Base-by-base conservation (phyloP, 2,797 vertebrate genomes). In the Ptychobarbus kaznakovi region DNA sequence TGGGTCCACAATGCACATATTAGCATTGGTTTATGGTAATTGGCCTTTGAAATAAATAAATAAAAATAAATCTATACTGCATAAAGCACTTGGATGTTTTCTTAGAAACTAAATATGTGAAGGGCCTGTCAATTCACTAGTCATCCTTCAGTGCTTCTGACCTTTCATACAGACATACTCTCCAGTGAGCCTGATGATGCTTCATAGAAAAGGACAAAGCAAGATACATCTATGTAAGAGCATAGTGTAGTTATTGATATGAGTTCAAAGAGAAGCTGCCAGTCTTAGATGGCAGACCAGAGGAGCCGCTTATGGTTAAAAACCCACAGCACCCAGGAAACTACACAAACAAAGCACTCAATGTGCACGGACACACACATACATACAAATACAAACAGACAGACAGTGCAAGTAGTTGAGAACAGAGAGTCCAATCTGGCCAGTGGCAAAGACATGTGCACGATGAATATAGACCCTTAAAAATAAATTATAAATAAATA, bases 221-320 rank as follows among this genome's bases (percentile, higher is more conserved):
- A 85, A 83, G 80, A 82, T 61, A 69, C 85, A 81, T 85, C 56
- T 80, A 73, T 81, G 82, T 88, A 85, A 87, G 82, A 88, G 68
- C 82, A 86, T 74, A 66, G 25, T 79, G 73, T 86, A 82, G 86
- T 89, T 86, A 87, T 73, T 86, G 74, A 82, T 83, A 25, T 40
- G 72, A 83, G 79, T 79, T 85, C 75, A 85, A 79, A 75, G 65
- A 35, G 25, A 87, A n/a, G 42, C 70, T 61, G 53, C 66, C 86
- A 82, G 18, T 56, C 70, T 46, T 44, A 70, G 66, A 61, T 72
- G 78, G 32, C 44, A 84, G 63, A 76, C 81, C 82, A 86, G 82
- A 86, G 63, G 77, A 22, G 80, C 70, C 18, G 56, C 58, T 84
- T 79, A 80, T 85, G 73, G 77, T 40, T 56, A 86, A 82, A 76